Evolutionary conservation across 2,113 vertebrate species (phyloP), one percentile per base, ranked within the genome.

Genomic region (Aphelocoma coerulescens): DNA sequence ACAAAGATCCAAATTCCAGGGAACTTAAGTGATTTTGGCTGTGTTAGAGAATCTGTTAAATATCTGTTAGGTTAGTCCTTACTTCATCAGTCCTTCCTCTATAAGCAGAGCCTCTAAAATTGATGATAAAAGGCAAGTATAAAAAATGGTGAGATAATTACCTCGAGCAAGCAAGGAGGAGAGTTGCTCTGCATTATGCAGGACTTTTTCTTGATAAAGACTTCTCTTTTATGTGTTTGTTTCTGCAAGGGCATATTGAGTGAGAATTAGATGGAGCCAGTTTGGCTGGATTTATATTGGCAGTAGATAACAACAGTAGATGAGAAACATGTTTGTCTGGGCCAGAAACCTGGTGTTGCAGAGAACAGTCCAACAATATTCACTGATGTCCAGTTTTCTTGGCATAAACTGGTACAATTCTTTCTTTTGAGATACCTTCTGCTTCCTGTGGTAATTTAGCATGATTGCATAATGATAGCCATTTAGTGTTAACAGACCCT

Each of bases 261-360:
- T 92, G 92, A 92, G 77, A 97, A 93, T 89, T 46, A 89, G 57
- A 94, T 89, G 93, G 95, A 96, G 88, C 76, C 92, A 93, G 80
- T 92, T 96, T 94, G 95, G 88, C 95, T 97, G 91, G 62, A 82
- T 92, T 96, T 92, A 33, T 87, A 73, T 66, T 95, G 92, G 93
- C 95, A 93, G 80, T 46, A 93, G 91, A 87, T 94, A 84, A 93
- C 76, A 80, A 72, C 73, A 66, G 52, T 81, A 93, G 90, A 96
- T 72, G 86, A 95, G 91, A 92, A 94, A 72, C 57, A 69, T 76
- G 61, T 89, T 87, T 71, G 73, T 92, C 79, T 96, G 92, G 80
- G 78, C 65, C 62, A 93, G 68, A 94, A 88, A 77, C 86, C 86
- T 89, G 95, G 91, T 83, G 44, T 69, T 93, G 74, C 41, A 89